These are phyloP conservation scores for Plecotus auritus DNA, from an alignment of 2,113 vertebrate species.

Conservation along the genomic window DNA sequence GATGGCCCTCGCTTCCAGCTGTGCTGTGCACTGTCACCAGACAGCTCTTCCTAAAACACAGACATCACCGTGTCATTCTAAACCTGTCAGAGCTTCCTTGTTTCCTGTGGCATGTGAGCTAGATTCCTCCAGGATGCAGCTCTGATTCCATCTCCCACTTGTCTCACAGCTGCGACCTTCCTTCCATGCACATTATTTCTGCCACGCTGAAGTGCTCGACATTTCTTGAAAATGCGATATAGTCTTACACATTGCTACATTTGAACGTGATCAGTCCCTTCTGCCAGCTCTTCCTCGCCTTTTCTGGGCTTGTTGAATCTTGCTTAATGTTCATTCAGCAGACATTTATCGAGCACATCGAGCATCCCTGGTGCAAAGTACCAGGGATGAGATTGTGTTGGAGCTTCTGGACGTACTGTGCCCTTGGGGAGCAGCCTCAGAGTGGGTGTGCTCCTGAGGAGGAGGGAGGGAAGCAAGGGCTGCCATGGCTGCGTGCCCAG, in stretches of 20 bases:
- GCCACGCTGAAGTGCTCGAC: not conserved
- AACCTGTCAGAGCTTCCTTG: not conserved
- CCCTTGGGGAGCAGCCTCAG: not conserved
- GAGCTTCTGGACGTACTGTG: not conserved
- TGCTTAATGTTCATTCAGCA: not conserved
- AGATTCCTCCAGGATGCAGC: not conserved
- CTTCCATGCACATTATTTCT: not conserved
- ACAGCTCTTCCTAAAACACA: not conserved
- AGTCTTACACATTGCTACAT: not conserved
- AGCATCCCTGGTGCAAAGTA: not conserved
- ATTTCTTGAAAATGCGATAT: not conserved
- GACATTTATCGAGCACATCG: not conserved
- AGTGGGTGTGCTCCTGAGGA: not conserved
- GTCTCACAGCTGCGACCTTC: not conserved
- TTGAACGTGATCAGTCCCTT: not conserved
- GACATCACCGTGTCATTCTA: not conserved
- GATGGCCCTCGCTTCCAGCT: not conserved
- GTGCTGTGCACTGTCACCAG: not conserved
- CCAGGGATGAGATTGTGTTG: not conserved
- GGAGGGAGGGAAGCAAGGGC: not conserved
- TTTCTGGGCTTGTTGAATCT: not conserved
- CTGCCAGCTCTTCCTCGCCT: not conserved
- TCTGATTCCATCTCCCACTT: not conserved
- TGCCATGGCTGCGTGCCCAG: not conserved
- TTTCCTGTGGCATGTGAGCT: not conserved